Conservation (phyloP, 64 coral and sea anemone genomes). For the Actinia tenebrosa region DNA sequence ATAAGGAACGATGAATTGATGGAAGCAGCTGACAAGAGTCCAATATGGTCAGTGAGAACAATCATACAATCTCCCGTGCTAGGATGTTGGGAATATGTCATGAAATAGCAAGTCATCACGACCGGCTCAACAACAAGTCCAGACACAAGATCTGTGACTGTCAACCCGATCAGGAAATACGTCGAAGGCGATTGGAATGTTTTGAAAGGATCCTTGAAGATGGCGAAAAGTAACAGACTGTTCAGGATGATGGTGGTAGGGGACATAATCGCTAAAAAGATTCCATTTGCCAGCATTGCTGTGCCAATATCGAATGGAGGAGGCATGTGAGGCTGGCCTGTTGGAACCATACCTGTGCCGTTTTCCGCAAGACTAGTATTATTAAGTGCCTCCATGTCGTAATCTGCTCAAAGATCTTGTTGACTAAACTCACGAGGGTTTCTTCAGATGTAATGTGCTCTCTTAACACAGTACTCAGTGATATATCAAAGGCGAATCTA, state of each 20-base stretch:
- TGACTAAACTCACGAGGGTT: background rate
- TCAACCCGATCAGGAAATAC: conserved; percentile 55
- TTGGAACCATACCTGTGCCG: background rate
- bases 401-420: background rate
- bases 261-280: conserved; percentile 38
- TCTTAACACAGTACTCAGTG: background rate
- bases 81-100: conserved; percentile 21
- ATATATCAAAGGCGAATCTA: background rate
- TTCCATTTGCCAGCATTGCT: conserved; percentile 19
- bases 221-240: conserved; percentile 49
- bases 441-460: background rate
- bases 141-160: conserved; percentile 47
- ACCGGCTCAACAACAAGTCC: conserved; percentile 56
- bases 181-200: conserved; percentile 61
- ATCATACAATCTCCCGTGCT: background rate
- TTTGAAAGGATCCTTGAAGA: conserved; percentile 53
- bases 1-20: conserved; percentile 61
- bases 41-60: background rate
- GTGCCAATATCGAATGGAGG: background rate
- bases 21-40: conserved; percentile 18
- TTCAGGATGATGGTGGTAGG: conserved; percentile 44
- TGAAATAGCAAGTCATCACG: conserved; percentile 40
- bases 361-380: background rate
- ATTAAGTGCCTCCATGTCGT: background rate
- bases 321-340: background rate